phyloP scores from a whole-genome alignment of 92 coral and sea anemone genomes.

The Desmophyllum pertusum region DNA sequence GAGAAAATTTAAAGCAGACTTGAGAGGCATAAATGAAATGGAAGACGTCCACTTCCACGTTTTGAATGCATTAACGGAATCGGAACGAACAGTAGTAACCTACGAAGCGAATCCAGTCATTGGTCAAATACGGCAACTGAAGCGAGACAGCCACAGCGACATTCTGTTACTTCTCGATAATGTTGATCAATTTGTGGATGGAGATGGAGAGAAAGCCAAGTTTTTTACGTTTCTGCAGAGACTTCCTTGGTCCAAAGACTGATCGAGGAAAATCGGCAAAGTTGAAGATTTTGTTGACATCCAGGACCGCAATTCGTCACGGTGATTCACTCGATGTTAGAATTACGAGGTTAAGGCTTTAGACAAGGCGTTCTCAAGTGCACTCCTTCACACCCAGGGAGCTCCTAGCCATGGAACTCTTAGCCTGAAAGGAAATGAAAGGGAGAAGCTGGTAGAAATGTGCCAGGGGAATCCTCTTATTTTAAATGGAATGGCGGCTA shows the following conservation, averaged over 20 bases:
- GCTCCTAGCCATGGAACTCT: not conserved
- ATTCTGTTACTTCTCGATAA: constrained; percentile 32
- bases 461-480: constrained; percentile 62
- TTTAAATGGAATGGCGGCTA: constrained; percentile 47
- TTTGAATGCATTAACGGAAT: constrained; percentile 28
- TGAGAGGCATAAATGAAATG: constrained; percentile 31
- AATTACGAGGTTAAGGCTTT: constrained; percentile 58
- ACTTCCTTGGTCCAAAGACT: not conserved
- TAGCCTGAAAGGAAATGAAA: not conserved
- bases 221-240: constrained; percentile 14
- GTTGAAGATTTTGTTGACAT: constrained; percentile 57
- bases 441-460: constrained; percentile 8
- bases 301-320: constrained; percentile 39
- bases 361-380: constrained; percentile 23
- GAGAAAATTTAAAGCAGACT: constrained; percentile 37
- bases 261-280: constrained; percentile 20
- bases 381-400: constrained; percentile 32
- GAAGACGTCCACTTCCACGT: constrained; percentile 34
- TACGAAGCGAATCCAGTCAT: constrained; percentile 36
- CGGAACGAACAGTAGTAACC: not conserved
- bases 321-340: constrained; percentile 4
- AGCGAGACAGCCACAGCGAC: not conserved
- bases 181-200: constrained; percentile 24
- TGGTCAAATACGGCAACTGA: constrained; percentile 14
- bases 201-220: not conserved